These are phyloP conservation scores for Diadegma fenestrale DNA, from an alignment of 2,888 invertebrate species.

Conservation along the genomic window DNA sequence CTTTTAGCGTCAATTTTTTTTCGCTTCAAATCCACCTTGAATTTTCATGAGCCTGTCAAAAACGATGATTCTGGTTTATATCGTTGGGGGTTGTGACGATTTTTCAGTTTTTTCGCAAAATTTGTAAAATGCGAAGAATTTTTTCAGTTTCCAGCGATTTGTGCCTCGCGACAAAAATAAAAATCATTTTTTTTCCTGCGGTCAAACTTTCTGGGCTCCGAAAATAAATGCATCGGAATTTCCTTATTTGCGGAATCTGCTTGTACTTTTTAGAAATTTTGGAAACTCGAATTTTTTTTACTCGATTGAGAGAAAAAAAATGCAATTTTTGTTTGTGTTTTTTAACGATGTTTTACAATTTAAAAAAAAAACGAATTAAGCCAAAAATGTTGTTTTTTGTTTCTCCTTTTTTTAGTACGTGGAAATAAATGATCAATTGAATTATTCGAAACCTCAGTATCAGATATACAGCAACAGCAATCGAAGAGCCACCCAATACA, in stretches of 20 bases:
- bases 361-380: not conserved
- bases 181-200: no score
- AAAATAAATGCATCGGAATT: not conserved
- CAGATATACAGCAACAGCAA: constrained; percentile 91
- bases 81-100: not conserved
- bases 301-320: not conserved
- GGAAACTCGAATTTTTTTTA: not conserved
- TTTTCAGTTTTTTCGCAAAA: not conserved
- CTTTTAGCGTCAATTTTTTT: no score
- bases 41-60: not conserved
- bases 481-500: constrained; percentile 85
- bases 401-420: not conserved
- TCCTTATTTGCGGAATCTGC: not conserved
- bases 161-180: no score
- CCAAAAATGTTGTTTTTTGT: not conserved
- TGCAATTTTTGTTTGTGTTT: not conserved
- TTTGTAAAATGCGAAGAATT: no score
- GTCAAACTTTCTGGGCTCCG: no score
- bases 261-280: not conserved
- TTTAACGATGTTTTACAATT: not conserved
- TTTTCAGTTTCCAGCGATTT: no score
- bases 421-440: not conserved
- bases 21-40: not conserved
- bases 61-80: not conserved
- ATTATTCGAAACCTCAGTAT: constrained; percentile 87